A percentile compares a stretch with the other conserved stretches of the same genome.
Conservation (phyloP, 2,888 invertebrate species). For the Eristalis pertinax region DNA sequence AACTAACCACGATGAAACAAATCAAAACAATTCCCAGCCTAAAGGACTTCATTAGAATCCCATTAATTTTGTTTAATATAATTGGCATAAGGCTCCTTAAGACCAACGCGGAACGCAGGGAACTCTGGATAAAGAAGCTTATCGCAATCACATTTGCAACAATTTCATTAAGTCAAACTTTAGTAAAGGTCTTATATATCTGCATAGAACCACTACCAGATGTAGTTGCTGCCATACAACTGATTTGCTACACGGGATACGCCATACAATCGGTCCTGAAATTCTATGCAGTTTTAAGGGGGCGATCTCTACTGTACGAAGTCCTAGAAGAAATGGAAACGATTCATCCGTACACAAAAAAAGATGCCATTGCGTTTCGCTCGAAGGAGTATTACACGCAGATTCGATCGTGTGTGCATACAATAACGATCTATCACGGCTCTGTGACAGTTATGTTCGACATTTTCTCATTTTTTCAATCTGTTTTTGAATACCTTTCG, state of each 20-base stretch:
- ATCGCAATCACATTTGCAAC: neutral
- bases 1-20: slow-evolving; percentile 21
- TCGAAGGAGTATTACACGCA: slow-evolving; percentile 59
- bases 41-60: slow-evolving; percentile 54
- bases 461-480: slow-evolving; percentile 66
- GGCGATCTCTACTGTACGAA: slow-evolving; percentile 34
- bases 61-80: slow-evolving; percentile 21
- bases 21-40: slow-evolving; percentile 3
- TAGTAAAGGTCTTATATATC: neutral
- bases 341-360: slow-evolving; percentile 60
- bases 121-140: slow-evolving; percentile 1
- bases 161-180: neutral
- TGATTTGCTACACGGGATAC: slow-evolving; percentile 44
- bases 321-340: slow-evolving; percentile 50
- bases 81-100: slow-evolving; percentile 47
- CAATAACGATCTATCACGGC: slow-evolving; percentile 62
- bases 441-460: slow-evolving; percentile 70
- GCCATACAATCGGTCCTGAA: slow-evolving; percentile 44
- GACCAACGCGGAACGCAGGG: slow-evolving; percentile 12
- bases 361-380: slow-evolving; percentile 33
- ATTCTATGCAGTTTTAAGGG: slow-evolving; percentile 32
- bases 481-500: slow-evolving; percentile 55
- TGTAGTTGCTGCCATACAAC: slow-evolving; percentile 37
- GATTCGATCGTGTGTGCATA: slow-evolving; percentile 46
- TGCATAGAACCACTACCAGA: slow-evolving; percentile 13